Percentiles rank a stretch among this genome's conserved stretches.
Evolutionary conservation across 2,797 vertebrate genomes (phyloP).

Genomic region (Notamacropus eugenii): DNA sequence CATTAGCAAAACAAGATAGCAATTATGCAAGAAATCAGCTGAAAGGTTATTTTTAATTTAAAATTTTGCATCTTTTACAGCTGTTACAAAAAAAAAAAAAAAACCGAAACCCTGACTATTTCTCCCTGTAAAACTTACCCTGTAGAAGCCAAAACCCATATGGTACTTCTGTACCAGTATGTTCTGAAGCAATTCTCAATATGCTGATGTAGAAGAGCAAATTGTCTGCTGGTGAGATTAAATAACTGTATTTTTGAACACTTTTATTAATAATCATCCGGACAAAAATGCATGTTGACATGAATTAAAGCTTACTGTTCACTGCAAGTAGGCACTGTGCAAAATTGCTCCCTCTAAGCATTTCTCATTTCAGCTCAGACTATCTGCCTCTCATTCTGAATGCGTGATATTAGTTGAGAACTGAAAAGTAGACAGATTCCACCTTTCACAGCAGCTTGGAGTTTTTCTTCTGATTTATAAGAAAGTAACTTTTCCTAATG

Average conservation of each 20-base stretch:
- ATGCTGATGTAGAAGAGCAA: constrained; percentile 54
- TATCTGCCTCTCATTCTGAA: background rate
- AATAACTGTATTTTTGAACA: constrained; percentile 46
- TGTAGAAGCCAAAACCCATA: constrained; percentile 62
- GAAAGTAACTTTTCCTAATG: background rate
- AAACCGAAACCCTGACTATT: constrained; percentile 21
- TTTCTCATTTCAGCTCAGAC: background rate
- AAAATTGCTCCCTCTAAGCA: background rate
- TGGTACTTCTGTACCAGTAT: constrained; percentile 15
- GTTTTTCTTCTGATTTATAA: background rate
- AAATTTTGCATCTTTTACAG: constrained; percentile 77
- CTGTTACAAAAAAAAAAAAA: constrained; percentile 63
- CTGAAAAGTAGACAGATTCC: background rate
- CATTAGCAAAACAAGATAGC: constrained; percentile 84
- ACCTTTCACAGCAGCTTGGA: background rate
- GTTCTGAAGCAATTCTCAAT: constrained; percentile 62
- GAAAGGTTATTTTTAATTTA: constrained; percentile 85
- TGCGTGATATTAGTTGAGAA: background rate
- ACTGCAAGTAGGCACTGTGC: background rate
- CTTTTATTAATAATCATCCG: constrained; percentile 65
- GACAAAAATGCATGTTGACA: constrained; percentile 64
- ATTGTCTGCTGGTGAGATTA: constrained; percentile 62
- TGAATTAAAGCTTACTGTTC: constrained; percentile 40
- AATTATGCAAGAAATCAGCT: constrained; percentile 84
- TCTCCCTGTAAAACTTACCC: constrained; percentile 68